These are phyloP conservation scores for Quadriops clusia DNA, from an alignment of 2,888 invertebrate species.

Conservation along the genomic window DNA sequence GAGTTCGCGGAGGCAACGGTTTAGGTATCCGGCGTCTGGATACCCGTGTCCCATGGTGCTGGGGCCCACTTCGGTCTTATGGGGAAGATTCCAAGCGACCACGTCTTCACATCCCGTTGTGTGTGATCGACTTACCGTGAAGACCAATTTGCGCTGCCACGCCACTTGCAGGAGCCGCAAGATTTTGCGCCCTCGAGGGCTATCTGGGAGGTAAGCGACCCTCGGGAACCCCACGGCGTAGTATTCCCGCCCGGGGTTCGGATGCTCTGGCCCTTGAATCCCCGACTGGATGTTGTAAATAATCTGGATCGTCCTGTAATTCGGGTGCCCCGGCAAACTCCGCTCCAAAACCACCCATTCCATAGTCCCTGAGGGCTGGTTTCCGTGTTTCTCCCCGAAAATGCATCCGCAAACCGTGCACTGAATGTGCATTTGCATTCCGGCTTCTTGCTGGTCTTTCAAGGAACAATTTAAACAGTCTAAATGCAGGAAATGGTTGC, in stretches of 20 bases:
- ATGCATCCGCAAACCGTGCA: conserved; percentile 79
- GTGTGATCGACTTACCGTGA: conserved; percentile 75
- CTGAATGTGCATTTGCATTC: conserved; percentile 55
- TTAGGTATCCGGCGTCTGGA: conserved; percentile 66
- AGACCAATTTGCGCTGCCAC: conserved; percentile 73
- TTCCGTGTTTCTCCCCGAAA: conserved; percentile 69
- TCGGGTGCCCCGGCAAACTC: conserved; percentile 56
- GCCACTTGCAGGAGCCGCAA: conserved; percentile 64
- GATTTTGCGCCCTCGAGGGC: conserved; percentile 65
- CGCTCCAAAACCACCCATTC: conserved; percentile 63
- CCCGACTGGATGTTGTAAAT: conserved; percentile 78
- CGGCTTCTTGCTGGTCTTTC: conserved; percentile 45
- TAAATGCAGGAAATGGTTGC: conserved; percentile 70
- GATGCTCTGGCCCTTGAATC: conserved; percentile 67
- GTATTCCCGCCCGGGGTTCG: conserved; percentile 72
- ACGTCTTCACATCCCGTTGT: conserved; percentile 88
- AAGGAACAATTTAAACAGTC: conserved; percentile 69
- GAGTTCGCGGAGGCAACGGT: conserved; percentile 48
- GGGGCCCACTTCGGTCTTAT: conserved; percentile 64
- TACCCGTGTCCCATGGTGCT: conserved; percentile 49
- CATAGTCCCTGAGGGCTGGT: conserved; percentile 75
- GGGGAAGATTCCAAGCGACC: conserved; percentile 86
- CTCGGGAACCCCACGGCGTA: conserved; percentile 81
- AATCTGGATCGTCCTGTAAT: conserved; percentile 66
- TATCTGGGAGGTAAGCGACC: conserved; percentile 74